Base-by-base conservation (phyloP, 2,888 invertebrate species). In the Sthenelais limicola region DNA sequence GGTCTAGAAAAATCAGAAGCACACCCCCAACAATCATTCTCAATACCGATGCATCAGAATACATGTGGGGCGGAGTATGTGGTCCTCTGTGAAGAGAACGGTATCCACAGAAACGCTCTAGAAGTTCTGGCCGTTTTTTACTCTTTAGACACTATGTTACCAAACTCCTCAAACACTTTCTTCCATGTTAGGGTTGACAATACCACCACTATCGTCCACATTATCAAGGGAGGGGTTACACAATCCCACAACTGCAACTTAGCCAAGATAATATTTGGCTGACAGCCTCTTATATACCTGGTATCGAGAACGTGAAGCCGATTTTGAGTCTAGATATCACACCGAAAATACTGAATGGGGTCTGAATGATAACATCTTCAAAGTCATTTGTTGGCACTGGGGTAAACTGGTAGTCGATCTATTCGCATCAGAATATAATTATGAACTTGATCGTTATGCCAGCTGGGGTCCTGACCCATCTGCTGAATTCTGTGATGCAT, bases 81-180 rank as follows among this genome's bases (percentile, higher is more conserved):
- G 4, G 68, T 15, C 12, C 47, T 68, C 5, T 52, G 3, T 15
- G 12, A 9, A 26, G 28, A 7, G 18, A 28, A 26, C 5, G 3
- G 3, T 4, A 30, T n/a, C 7, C 56, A 56, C 30, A 56, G 24
- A 9, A 56, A 56, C 18, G 28, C 30, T 7, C 28, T 56, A 15
- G 56, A 56, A 56, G 28, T 56, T n/a, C 24, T 28, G 30, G 56
- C 56, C 7, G 56, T 56, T 56, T 28, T 56, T 21, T 56, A 28
- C 30, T 24, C 12, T 5, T 18, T 56, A 7, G 4, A 56, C 5
- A 7, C 26, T 24, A 18, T 56, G 7, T 56, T 24, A 9, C 9
- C 5, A 3, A 18, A 56, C 18, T 26, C 9, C 7, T 4, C 24
- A 24, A 56, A 56, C 7, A 18, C 30, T 15, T 18, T 18, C 24